Evolutionary conservation across 2,113 vertebrate species (phyloP).

Genomic region (Choloepus hoffmanni): DNA sequence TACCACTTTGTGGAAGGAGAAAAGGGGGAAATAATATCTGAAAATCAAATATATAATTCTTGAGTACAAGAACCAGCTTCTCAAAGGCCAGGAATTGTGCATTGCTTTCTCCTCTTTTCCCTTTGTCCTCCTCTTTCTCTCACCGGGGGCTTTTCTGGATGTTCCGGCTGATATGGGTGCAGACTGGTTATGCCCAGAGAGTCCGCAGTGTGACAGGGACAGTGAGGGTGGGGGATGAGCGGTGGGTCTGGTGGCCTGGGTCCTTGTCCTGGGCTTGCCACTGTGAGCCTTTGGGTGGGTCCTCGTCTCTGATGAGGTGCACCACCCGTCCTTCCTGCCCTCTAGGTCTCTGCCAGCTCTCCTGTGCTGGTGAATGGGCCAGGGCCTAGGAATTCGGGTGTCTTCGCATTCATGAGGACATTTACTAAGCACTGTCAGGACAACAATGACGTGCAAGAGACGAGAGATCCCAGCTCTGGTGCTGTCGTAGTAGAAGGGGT

Average conservation of each 20-base stretch:
- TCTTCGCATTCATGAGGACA: accelerated
- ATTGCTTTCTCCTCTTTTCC: background rate
- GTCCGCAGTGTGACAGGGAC: background rate
- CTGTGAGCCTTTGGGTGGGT: background rate
- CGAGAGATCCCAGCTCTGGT: accelerated
- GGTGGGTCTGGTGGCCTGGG: too few species aligned
- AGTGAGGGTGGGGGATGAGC: background rate
- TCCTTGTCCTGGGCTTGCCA: background rate
- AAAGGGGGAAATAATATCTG: slow-evolving; percentile 2
- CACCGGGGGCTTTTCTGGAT: accelerated
- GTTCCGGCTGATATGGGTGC: background rate
- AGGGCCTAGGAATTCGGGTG: background rate
- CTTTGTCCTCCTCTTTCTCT: background rate
- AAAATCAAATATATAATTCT: slow-evolving; percentile 25
- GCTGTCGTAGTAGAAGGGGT: background rate
- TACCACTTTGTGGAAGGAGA: slow-evolving; percentile 65
- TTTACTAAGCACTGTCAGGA: background rate
- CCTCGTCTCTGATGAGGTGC: background rate
- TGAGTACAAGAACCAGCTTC: background rate
- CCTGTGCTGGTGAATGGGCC: background rate
- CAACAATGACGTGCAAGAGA: background rate
- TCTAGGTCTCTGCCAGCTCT: background rate
- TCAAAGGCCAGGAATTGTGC: background rate
- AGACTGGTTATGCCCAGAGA: background rate
- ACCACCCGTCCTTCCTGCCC: background rate